Evolutionary conservation across 2,113 vertebrate genomes (phyloP), one percentile per base, ranked within the genome.

Genomic region (Crypturellus undulatus): DNA sequence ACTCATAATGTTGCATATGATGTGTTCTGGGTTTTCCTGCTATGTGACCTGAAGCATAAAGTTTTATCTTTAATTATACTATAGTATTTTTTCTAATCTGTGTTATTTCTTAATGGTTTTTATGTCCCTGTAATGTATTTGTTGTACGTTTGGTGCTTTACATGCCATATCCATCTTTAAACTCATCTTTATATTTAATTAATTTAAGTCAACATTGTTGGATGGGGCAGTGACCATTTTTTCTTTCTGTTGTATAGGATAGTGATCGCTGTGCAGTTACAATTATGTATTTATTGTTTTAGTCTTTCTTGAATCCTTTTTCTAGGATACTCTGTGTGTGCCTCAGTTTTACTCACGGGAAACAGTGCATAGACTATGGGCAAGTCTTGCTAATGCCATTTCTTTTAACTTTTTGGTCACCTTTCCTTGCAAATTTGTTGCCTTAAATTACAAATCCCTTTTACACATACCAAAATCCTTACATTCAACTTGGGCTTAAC

Each of bases 181-280:
- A 71, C 9, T 25, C 34, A 0, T 52, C 38, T 56, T 58, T 18
- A 43, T 60, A 36, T 68, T 59, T 80, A 1, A 25, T 72, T 72
- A 60, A 73, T 62, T 14, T 1, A 10, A 21, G 32, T 9, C 17
- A 26, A 2, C 64, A 77, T 73, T 65, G 58, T 12, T 7, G 51
- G 63, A 7, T 68, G 72, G 65, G 51, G 34, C 72, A 72, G 28
- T 13, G 2, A 8, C 42, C 4, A 13, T 71, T 40, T 43, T 26
- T 34, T 76, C 19, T 69, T 49, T 58, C 5, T 52, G 2, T 19
- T 0, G 0, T 22, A 1, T 43, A 16, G 51, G 49, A 5, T 56
- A 28, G 42, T n/a, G 60, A 14, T 15, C 15, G 59, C 45, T 43
- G 56, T 30, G 47, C 28, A 10, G 24, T n/a, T 75, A 11, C 19